These are phyloP conservation scores for Cinara cedri DNA, from an alignment of 2,888 invertebrate genomes.

Conservation along the genomic window DNA sequence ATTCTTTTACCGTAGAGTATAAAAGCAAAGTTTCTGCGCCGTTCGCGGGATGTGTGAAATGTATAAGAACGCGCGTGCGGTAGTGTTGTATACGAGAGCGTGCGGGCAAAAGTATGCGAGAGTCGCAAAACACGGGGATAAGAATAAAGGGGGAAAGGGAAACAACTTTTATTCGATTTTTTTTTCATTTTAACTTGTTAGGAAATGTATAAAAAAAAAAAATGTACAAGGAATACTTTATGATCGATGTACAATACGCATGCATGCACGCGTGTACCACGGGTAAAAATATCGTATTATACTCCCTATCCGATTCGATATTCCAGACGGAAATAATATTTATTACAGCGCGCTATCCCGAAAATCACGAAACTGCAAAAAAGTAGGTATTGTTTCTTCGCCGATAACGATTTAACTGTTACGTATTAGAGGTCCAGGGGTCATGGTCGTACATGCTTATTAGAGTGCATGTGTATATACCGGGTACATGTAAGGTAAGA, in stretches of 20 bases:
- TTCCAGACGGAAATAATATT: constrained; percentile 52
- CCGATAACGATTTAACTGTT: too few relatives aligned
- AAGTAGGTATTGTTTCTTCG: too few relatives aligned
- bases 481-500: too few relatives aligned
- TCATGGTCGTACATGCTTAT: too few relatives aligned
- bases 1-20: background rate
- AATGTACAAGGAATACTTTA: constrained; percentile 27
- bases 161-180: constrained; percentile 32
- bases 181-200: constrained; percentile 10
- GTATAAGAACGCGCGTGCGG: background rate
- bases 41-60: background rate
- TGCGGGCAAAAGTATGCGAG: background rate
- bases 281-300: constrained; percentile 24
- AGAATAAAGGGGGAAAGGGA: background rate
- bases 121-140: background rate
- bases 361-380: constrained; percentile 24
- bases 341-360: constrained; percentile 18
- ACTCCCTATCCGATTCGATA: constrained; percentile 39
- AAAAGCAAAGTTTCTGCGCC: background rate
- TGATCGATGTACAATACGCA: constrained; percentile 24
- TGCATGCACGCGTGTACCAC: background rate
- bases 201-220: constrained; percentile 5
- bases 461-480: too few relatives aligned
- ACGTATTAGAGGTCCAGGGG: too few relatives aligned
- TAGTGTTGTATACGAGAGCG: background rate